Percentiles rank a stretch among this genome's conserved stretches.
phyloP scores from a whole-genome alignment of 1,140 invertebrate species.

The Drosophila hydei region DNA sequence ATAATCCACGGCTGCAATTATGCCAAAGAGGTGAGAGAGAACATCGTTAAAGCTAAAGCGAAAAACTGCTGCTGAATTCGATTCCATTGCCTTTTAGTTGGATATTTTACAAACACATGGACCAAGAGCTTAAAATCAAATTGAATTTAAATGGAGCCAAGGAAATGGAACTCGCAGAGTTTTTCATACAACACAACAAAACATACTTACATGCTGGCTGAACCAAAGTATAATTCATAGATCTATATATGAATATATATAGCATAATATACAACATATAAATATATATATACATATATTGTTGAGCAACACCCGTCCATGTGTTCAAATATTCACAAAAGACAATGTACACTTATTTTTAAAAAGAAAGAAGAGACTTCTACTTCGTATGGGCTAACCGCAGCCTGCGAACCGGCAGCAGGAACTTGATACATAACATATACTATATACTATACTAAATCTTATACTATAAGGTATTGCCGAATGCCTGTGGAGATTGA shows the following conservation, averaged over 20 bases:
- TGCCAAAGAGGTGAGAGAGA: constrained; percentile 42
- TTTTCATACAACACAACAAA: constrained; percentile 49
- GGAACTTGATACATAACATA: neutral
- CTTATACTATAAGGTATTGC: neutral
- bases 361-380: constrained; percentile 1
- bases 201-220: constrained; percentile 60
- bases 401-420: neutral
- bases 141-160: constrained; percentile 57
- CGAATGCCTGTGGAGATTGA: too few species aligned
- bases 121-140: constrained; percentile 58
- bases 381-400: constrained; percentile 2
- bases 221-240: constrained; percentile 6
- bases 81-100: constrained; percentile 78
- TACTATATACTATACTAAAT: neutral
- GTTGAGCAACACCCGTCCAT: constrained; percentile 58
- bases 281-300: neutral
- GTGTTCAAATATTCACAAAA: constrained; percentile 78
- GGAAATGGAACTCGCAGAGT: constrained; percentile 82
- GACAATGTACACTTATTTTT: constrained; percentile 44
- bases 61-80: constrained; percentile 76
- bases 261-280: too few species aligned
- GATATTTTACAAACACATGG: constrained; percentile 81
- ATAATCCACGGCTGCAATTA: constrained; percentile 73
- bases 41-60: constrained; percentile 38
- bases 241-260: too few species aligned